Evolutionary conservation across 2,797 vertebrate species (phyloP).

Genomic region (Scyliorhinus canicula): DNA sequence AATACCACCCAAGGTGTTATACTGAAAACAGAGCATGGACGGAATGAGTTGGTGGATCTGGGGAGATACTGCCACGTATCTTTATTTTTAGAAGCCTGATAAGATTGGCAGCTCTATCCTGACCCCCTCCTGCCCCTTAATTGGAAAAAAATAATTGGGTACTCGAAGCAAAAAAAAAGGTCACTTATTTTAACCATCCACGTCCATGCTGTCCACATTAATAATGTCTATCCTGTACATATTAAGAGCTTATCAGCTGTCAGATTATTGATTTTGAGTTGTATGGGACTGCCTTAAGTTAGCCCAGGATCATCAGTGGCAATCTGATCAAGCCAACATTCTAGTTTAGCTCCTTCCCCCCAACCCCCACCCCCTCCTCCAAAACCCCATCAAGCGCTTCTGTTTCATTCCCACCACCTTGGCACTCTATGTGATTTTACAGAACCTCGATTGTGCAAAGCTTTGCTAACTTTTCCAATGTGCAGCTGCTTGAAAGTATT

Average conservation of each 20-base stretch:
- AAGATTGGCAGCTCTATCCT: background rate
- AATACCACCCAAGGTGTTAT: background rate
- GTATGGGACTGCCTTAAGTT: background rate
- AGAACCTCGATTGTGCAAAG: background rate
- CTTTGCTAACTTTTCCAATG: background rate
- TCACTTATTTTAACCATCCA: background rate
- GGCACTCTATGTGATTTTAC: background rate
- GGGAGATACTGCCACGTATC: background rate
- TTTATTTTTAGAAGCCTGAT: background rate
- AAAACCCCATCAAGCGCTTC: background rate
- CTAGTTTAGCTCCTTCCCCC: background rate
- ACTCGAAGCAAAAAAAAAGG: no score
- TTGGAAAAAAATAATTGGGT: no score
- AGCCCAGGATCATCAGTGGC: background rate
- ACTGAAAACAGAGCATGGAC: background rate
- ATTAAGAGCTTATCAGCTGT: background rate
- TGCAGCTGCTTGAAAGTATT: background rate
- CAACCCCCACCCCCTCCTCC: no score
- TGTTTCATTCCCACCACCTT: background rate
- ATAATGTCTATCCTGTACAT: background rate
- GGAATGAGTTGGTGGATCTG: background rate
- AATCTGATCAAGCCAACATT: background rate
- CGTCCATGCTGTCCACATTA: background rate
- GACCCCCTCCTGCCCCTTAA: background rate
- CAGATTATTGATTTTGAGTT: background rate